A percentile compares a stretch with the other conserved stretches of the same genome.
Conservation (phyloP, 2,113 vertebrate species). For the Amphilophus citrinellus region DNA sequence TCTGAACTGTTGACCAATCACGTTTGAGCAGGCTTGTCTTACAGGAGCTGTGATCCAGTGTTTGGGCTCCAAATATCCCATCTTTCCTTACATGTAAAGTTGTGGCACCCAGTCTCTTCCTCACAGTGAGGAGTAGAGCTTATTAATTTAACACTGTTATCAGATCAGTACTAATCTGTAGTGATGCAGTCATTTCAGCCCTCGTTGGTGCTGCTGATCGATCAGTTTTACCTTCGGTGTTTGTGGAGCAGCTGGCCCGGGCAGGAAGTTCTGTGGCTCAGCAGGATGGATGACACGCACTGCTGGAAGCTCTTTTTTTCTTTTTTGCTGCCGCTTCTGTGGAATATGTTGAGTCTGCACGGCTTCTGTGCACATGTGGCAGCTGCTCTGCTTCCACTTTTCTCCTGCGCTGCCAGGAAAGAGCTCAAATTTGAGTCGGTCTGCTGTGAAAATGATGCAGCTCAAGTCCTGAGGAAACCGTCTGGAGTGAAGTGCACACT, state of each 20-base stretch:
- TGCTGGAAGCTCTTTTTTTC: neutral
- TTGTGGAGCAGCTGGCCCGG: conserved; percentile 4
- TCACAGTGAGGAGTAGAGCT: neutral
- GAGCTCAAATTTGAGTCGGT: neutral
- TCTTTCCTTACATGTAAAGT: neutral
- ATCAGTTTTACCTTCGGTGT: conserved; percentile 3
- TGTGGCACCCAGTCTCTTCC: rapidly evolving
- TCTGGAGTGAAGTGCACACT: neutral
- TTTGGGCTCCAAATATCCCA: no score
- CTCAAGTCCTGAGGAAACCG: neutral
- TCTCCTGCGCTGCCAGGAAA: neutral
- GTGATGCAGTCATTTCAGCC: neutral
- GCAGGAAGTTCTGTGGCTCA: conserved; percentile 25
- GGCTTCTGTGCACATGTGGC: conserved; percentile 11
- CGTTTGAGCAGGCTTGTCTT: neutral
- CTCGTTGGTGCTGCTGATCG: neutral
- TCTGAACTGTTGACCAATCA: neutral
- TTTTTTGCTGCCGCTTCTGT: neutral
- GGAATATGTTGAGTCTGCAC: conserved; percentile 22
- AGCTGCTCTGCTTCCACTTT: neutral
- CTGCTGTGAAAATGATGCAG: neutral
- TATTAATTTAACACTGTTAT: neutral
- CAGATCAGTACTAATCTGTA: neutral
- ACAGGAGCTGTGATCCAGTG: no score
- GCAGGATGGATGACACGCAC: conserved; percentile 31